phyloP scores from a whole-genome alignment of 2,797 vertebrate species.

The Rousettus madagascariensis region DNA sequence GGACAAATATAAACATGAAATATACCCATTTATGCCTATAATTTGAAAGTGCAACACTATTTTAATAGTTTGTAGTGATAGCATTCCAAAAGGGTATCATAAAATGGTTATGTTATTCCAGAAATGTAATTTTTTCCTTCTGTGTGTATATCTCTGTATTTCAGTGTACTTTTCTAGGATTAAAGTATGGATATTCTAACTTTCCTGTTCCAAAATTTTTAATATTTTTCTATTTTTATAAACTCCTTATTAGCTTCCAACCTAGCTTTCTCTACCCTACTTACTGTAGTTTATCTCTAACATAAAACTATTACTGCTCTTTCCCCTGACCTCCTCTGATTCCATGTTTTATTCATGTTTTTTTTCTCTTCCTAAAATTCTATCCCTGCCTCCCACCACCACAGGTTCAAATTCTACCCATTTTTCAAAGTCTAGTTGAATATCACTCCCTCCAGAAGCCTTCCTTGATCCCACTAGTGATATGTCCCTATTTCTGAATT shows the following conservation, averaged over 20 bases:
- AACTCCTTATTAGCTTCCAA: neutral
- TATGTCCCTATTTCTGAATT: slow-evolving; percentile 37
- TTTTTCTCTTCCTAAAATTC: slow-evolving; percentile 8
- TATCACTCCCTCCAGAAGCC: neutral
- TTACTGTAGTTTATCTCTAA: slow-evolving; percentile 4
- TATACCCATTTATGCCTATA: slow-evolving; percentile 35
- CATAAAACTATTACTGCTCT: neutral
- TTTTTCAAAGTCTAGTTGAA: slow-evolving; percentile 19
- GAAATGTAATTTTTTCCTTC: neutral
- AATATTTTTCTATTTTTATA: slow-evolving; percentile 23
- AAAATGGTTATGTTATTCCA: slow-evolving; percentile 14
- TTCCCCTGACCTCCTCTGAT: neutral
- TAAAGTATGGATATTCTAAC: neutral
- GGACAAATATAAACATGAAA: slow-evolving; percentile 1
- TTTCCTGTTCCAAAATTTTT: neutral
- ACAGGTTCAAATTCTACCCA: neutral
- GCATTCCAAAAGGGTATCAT: slow-evolving; percentile 21
- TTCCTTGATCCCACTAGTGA: neutral
- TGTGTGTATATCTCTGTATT: neutral
- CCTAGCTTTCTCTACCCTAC: neutral
- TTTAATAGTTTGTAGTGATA: slow-evolving; percentile 26
- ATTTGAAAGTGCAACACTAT: slow-evolving; percentile 21
- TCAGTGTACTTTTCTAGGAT: neutral
- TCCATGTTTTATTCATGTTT: slow-evolving; percentile 5
- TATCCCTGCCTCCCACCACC: neutral